These are phyloP conservation scores for Anguilla rostrata DNA, from an alignment of 2,113 vertebrate genomes.

Conservation along the genomic window DNA sequence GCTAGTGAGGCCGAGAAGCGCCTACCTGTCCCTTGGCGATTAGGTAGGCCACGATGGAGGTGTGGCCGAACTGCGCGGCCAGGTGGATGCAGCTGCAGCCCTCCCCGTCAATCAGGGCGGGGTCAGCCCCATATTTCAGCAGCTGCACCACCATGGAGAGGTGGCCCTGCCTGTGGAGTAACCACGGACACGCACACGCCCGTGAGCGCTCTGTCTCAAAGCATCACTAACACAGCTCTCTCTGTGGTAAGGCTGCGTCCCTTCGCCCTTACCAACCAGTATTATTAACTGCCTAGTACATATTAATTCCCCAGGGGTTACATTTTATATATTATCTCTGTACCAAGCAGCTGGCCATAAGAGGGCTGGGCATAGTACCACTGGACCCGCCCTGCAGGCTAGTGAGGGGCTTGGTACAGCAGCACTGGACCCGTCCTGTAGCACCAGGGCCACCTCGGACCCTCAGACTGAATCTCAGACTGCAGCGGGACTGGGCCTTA, in stretches of 20 bases:
- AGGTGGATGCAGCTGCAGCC: conserved; percentile 97
- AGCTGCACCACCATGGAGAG: conserved; percentile 98
- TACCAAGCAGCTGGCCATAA: too few relatives aligned
- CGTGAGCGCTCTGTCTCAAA: not conserved
- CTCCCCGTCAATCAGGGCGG: conserved; percentile 95
- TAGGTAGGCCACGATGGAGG: conserved; percentile 97
- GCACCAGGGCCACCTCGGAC: too few relatives aligned
- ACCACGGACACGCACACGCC: not conserved
- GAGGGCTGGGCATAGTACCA: too few relatives aligned
- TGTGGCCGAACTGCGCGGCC: conserved; percentile 98
- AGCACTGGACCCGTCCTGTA: too few relatives aligned
- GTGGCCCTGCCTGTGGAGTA: conserved; percentile 84
- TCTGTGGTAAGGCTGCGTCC: too few relatives aligned
- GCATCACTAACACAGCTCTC: not conserved
- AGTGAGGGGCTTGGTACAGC: too few relatives aligned
- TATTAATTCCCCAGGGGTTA: too few relatives aligned
- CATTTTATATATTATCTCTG: too few relatives aligned
- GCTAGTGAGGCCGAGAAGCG: not conserved
- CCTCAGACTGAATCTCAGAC: not conserved
- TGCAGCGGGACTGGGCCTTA: conserved; percentile 43
- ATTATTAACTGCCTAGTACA: too few relatives aligned
- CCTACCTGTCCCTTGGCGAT: conserved; percentile 97
- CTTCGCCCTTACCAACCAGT: too few relatives aligned
- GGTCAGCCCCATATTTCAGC: conserved; percentile 96
- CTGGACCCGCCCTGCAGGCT: too few relatives aligned